Percentiles rank a stretch among this genome's conserved stretches.
Evolutionary conservation across 1,140 invertebrate genomes (phyloP).

Genomic region (Drosophila obscura): DNA sequence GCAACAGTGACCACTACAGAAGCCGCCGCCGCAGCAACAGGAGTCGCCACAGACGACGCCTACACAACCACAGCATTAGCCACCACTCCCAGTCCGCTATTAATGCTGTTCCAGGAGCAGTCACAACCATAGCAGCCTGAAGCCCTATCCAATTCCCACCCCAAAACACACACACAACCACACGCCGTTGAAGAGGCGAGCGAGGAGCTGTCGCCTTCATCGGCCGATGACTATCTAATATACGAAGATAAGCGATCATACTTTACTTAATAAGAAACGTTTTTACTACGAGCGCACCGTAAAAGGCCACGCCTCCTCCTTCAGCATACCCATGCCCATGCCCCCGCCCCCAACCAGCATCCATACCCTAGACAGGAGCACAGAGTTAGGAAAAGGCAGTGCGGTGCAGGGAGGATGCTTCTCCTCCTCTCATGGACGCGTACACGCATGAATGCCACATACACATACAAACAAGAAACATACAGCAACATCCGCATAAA

Average conservation of each 20-base stretch:
- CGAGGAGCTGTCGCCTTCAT: slow-evolving; percentile 47
- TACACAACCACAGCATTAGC: slow-evolving; percentile 27
- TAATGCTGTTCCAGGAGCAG: slow-evolving; percentile 66
- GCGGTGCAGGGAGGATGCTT: slow-evolving; percentile 1
- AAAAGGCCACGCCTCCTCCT: slow-evolving; percentile 29
- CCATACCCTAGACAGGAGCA: slow-evolving; percentile 9
- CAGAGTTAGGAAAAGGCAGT: slow-evolving; percentile 16
- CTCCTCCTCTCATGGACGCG: not conserved
- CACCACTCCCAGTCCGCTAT: slow-evolving; percentile 53
- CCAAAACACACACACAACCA: slow-evolving; percentile 9
- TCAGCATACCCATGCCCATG: slow-evolving; percentile 45
- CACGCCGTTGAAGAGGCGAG: slow-evolving; percentile 36
- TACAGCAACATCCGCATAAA: slow-evolving; percentile 75
- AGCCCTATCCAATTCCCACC: slow-evolving; percentile 8
- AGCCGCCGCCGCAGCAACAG: slow-evolving; percentile 21
- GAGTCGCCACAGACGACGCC: slow-evolving; percentile 26
- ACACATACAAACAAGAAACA: slow-evolving; percentile 52
- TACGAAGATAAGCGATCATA: slow-evolving; percentile 75
- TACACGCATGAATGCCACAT: slow-evolving; percentile 9
- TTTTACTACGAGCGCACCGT: slow-evolving; percentile 67
- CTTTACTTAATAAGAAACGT: slow-evolving; percentile 79
- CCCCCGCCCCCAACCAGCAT: slow-evolving; percentile 6
- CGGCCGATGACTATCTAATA: slow-evolving; percentile 64
- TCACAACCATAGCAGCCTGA: slow-evolving; percentile 14
- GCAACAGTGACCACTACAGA: slow-evolving; percentile 40